These are phyloP conservation scores for Psittacus erithacus DNA, from an alignment of 2,113 vertebrate species.

Conservation along the genomic window DNA sequence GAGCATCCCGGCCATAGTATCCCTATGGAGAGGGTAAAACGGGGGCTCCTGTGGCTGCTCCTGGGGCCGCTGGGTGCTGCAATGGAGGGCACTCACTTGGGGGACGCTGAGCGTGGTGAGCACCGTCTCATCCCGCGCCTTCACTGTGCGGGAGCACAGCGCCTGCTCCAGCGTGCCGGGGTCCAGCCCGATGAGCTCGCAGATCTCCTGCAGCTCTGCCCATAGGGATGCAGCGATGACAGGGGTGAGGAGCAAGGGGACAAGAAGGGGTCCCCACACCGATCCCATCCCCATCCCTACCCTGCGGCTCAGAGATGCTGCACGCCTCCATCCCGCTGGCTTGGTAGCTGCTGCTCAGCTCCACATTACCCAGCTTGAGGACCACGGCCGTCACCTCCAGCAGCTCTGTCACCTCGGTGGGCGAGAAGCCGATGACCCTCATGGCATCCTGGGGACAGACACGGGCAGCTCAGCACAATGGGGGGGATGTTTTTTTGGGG, in stretches of 20 bases:
- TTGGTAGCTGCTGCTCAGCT: conserved; percentile 69
- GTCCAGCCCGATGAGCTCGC: conserved; percentile 68
- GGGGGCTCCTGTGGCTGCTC: neutral
- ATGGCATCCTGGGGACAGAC: conserved; percentile 70
- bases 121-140: conserved; percentile 72
- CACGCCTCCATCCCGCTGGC: conserved; percentile 71
- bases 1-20: conserved; percentile 74
- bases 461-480: neutral
- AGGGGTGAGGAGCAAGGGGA: fast-evolving
- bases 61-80: neutral
- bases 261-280: fast-evolving
- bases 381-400: conserved; percentile 78
- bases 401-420: conserved; percentile 63
- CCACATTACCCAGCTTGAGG: conserved; percentile 79
- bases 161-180: conserved; percentile 67
- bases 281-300: neutral
- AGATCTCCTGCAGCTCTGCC: conserved; percentile 72
- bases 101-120: conserved; percentile 68
- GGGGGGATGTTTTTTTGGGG: fast-evolving
- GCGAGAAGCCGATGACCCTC: conserved; percentile 75
- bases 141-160: conserved; percentile 79
- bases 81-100: conserved; percentile 69
- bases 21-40: conserved; percentile 50
- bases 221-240: fast-evolving
- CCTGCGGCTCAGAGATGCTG: conserved; percentile 61